Evolutionary conservation across 2,888 invertebrate genomes (phyloP).

Genomic region (Glomeris marginata): DNA sequence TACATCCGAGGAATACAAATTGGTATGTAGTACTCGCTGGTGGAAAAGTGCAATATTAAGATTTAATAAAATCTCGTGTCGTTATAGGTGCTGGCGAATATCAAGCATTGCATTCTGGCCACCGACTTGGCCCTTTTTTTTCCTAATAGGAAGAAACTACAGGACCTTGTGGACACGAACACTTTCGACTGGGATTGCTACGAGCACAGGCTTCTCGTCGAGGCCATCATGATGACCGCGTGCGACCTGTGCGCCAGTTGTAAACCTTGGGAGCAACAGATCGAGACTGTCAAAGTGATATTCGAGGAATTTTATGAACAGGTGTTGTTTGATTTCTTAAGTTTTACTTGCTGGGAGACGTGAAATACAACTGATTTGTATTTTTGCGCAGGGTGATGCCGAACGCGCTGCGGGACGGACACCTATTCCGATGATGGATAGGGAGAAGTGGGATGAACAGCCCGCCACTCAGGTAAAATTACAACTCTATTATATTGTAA

Average conservation of each 20-base stretch:
- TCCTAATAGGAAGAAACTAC: constrained; percentile 50
- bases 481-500: background rate
- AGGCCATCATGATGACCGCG: constrained; percentile 68
- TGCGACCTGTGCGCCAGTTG: constrained; percentile 69
- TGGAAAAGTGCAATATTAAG: too few relatives aligned
- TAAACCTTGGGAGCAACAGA: constrained; percentile 69
- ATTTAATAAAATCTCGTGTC: background rate
- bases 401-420: constrained; percentile 48
- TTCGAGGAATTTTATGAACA: constrained; percentile 70
- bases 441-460: constrained; percentile 54
- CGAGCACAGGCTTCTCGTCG: constrained; percentile 50
- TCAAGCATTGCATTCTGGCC: constrained; percentile 68
- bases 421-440: constrained; percentile 70
- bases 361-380: background rate
- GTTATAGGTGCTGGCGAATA: constrained; percentile 48
- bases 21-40: too few relatives aligned
- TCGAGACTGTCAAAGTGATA: constrained; percentile 62
- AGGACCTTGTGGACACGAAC: constrained; percentile 36
- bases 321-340: constrained; percentile 24
- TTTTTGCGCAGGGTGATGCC: constrained; percentile 42
- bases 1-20: constrained; percentile 53
- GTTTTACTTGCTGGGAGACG: too few relatives aligned
- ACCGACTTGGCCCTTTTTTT: constrained; percentile 72
- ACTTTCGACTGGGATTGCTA: constrained; percentile 47
- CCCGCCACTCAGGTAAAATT: constrained; percentile 51